Evolutionary conservation across 2,888 invertebrate species (phyloP).

Genomic region (Euphydryas editha): DNA sequence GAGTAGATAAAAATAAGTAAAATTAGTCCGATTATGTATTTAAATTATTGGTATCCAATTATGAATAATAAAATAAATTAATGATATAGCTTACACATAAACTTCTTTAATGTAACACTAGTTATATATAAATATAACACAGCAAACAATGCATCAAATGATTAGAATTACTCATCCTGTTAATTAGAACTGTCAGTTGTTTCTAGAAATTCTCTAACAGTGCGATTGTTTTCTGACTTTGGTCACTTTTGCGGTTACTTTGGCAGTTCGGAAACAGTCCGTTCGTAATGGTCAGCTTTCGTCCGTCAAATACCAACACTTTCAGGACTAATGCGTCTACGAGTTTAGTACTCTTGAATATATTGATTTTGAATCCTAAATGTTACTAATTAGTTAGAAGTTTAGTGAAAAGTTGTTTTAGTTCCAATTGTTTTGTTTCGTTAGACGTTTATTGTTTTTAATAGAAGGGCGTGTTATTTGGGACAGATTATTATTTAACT

Average conservation of each 20-base stretch:
- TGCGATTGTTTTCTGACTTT: slow-evolving; percentile 57
- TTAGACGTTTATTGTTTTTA: not conserved
- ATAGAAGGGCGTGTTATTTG: too few relatives aligned
- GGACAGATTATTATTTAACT: too few relatives aligned
- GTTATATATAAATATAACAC: not conserved
- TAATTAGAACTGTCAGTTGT: slow-evolving; percentile 59
- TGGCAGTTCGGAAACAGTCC: slow-evolving; percentile 61
- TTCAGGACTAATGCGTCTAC: slow-evolving; percentile 55
- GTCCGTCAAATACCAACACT: slow-evolving; percentile 72
- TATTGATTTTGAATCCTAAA: slow-evolving; percentile 39
- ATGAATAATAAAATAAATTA: too few relatives aligned
- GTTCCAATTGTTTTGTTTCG: slow-evolving; percentile 1
- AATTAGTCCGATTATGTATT: too few relatives aligned
- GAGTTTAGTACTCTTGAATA: slow-evolving; percentile 40
- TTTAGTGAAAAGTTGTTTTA: not conserved
- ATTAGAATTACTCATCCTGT: slow-evolving; percentile 65
- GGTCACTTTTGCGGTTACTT: slow-evolving; percentile 55
- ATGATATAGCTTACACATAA: too few relatives aligned
- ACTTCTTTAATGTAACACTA: not conserved
- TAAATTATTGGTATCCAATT: too few relatives aligned
- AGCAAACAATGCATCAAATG: slow-evolving; percentile 50
- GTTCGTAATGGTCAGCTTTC: slow-evolving; percentile 68
- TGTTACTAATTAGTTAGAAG: slow-evolving; percentile 14
- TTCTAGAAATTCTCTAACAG: slow-evolving; percentile 54
- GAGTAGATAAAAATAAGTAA: too few relatives aligned